Evolutionary conservation across 2,888 invertebrate species (phyloP), one percentile per base, ranked within the genome.

Genomic region (Hyposoter dolosus): DNA sequence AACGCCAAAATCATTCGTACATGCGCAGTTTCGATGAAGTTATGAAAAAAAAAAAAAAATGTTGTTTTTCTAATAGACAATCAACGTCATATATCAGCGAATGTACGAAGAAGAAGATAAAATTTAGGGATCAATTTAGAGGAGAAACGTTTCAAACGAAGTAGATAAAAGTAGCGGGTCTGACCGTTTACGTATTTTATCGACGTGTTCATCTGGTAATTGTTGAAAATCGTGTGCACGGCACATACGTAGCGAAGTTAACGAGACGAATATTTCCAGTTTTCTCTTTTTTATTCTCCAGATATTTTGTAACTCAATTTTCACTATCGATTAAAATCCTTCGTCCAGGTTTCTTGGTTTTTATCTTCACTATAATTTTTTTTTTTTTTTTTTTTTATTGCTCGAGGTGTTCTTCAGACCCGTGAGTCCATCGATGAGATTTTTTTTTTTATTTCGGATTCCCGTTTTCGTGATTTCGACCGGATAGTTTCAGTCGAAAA

Each of bases 41-140:
- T 43, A 43, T 43, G 75, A 35, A 15, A 28, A 43, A 23, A 50
- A 23, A 50, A 79, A 63, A 60, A 60, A 82, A 45, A 71, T 85
- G 65, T 82, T 72, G 43, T 83, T 81, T 82, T 85, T 87, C 3
- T 19, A 68, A 78, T 65, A 65, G 23, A 74, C 35, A 75, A 63
- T 77, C 76, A 75, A 83, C 56, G 77, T 74, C 75, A 56, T 23
- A 60, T 76, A 43, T 84, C 50, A 28, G 43, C 50, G 32, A 50
- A 82, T 83, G 77, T 78, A 50, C 45, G 47, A 65, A 35, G 66
- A 78, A 66, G 1, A 45, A 75, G 75, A 60, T 3, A 43, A 23
- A 83, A 77, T 43, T 71, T 86, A 79, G 84, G 86, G 86, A 84
- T 82, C 82, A 86, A 84, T 85, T 75, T 78, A 68, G 68, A 40